These are phyloP conservation scores for Dunckerocampus dactyliophorus DNA, from an alignment of 2,113 vertebrate species.

Conservation along the genomic window DNA sequence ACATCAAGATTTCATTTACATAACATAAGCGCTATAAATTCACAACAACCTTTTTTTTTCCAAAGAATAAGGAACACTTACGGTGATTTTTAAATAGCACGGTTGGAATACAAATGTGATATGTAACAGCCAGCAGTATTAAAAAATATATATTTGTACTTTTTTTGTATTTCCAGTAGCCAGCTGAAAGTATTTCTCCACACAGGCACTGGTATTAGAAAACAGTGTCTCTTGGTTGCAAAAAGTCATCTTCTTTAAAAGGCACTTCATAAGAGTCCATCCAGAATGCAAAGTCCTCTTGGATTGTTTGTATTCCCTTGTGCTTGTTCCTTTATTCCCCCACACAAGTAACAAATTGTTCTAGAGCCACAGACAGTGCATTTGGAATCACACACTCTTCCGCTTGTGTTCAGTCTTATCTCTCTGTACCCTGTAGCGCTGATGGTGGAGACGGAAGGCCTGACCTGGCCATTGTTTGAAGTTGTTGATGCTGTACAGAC, in stretches of 20 bases:
- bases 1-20: conserved; percentile 24
- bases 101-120: conserved; percentile 19
- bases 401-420: conserved; percentile 57
- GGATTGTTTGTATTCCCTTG: conserved; percentile 43
- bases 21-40: conserved; percentile 51
- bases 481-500: conserved; percentile 79
- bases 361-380: conserved; percentile 2
- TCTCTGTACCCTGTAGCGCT: conserved; percentile 75
- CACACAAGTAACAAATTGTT: conserved; percentile 29
- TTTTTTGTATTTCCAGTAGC: conserved; percentile 62
- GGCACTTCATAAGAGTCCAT: conserved; percentile 60
- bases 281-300: conserved; percentile 40
- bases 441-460: conserved; percentile 73
- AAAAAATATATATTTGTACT: conserved; percentile 22
- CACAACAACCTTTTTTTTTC: conserved; percentile 25
- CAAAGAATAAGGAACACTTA: conserved; percentile 38
- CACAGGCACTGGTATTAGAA: conserved; percentile 42
- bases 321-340: conserved; percentile 40
- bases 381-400: conserved; percentile 76
- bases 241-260: conserved; percentile 47
- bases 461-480: conserved; percentile 77
- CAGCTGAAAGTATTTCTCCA: conserved; percentile 61
- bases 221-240: conserved; percentile 50
- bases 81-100: conserved; percentile 37
- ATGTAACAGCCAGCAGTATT: conserved; percentile 23